Evolutionary conservation across 2,113 vertebrate genomes (phyloP).

Genomic region (Dipodomys stephensi): DNA sequence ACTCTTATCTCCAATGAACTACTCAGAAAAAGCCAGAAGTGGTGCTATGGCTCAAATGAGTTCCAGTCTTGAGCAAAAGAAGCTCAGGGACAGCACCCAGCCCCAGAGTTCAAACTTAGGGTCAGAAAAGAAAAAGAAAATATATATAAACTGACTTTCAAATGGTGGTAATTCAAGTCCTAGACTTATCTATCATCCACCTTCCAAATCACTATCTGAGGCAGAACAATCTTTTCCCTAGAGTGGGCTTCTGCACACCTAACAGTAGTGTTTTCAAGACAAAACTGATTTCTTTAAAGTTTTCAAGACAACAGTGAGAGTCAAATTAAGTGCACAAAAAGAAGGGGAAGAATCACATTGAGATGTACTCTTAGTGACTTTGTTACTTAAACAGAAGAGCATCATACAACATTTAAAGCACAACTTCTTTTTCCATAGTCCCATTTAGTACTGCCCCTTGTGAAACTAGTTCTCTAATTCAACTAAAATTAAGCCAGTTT

Average conservation of each 20-base stretch:
- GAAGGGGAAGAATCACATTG: constrained; percentile 6
- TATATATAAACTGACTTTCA: background rate
- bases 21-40: too few species aligned
- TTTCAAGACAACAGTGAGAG: background rate
- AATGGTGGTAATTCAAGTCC: background rate
- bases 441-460: background rate
- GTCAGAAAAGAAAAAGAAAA: too few species aligned
- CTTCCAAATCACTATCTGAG: background rate
- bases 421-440: background rate
- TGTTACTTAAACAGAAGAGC: background rate
- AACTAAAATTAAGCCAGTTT: background rate
- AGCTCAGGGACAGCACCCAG: too few species aligned
- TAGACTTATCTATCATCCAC: background rate
- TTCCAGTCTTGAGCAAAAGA: too few species aligned
- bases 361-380: background rate
- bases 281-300: background rate
- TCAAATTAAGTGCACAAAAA: background rate
- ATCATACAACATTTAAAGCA: background rate
- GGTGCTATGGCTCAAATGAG: too few species aligned
- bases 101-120: too few species aligned
- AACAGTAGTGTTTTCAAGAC: background rate
- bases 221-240: background rate
- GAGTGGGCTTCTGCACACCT: background rate
- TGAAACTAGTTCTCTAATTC: background rate
- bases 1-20: too few species aligned